These are phyloP conservation scores for Chionomys nivalis DNA, from an alignment of 2,113 vertebrate genomes.

Conservation along the genomic window DNA sequence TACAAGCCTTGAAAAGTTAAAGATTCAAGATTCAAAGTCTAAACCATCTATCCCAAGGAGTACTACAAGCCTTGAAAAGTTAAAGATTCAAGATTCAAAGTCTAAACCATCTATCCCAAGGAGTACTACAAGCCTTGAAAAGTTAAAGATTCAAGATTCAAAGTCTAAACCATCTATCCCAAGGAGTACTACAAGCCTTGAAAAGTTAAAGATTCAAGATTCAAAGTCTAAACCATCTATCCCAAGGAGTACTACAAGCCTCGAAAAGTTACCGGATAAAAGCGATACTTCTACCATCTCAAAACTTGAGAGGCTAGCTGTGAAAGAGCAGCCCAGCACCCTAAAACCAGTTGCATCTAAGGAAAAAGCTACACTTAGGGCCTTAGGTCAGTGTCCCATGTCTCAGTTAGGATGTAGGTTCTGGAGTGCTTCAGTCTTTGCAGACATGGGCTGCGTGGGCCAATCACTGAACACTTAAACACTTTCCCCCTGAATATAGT, in stretches of 20 bases:
- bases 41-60: background rate
- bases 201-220: no score
- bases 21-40: no score
- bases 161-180: no score
- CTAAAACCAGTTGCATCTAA: conserved; percentile 39
- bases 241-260: no score
- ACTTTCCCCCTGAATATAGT: no score
- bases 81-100: no score
- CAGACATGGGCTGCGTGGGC: background rate
- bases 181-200: no score
- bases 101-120: background rate
- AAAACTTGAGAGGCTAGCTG: background rate
- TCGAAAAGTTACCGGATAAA: conserved; percentile 46
- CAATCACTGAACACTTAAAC: background rate
- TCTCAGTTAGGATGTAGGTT: background rate
- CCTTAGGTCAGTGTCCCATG: conserved; percentile 61
- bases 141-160: no score
- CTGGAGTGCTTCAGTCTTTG: background rate
- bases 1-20: no score
- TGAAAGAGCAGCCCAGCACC: background rate
- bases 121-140: background rate
- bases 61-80: background rate
- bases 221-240: no score
- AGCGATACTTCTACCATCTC: background rate
- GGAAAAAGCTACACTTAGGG: background rate